Evolutionary conservation across 2,797 vertebrate species (phyloP).

Genomic region (Euphonia xanthogaster): DNA sequence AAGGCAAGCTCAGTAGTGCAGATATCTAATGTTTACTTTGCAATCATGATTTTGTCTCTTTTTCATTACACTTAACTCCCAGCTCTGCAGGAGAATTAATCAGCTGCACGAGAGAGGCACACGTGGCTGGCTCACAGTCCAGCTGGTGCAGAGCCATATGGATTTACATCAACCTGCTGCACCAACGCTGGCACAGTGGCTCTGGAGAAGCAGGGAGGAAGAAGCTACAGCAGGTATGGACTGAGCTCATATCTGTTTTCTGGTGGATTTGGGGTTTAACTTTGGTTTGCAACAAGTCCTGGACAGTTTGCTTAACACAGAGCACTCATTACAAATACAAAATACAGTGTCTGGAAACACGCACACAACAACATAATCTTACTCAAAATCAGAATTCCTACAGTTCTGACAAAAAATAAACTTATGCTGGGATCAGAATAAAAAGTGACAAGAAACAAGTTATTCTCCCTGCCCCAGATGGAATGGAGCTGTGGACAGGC

Average conservation of each 20-base stretch:
- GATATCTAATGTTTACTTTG: neutral
- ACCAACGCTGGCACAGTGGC: neutral
- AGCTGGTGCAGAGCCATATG: neutral
- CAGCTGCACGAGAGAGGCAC: neutral
- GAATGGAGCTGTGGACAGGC: neutral
- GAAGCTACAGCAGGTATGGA: neutral
- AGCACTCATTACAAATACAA: neutral
- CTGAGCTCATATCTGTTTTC: neutral
- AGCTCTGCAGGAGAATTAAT: neutral
- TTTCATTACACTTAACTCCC: neutral
- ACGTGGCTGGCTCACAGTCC: neutral
- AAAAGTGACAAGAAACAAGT: neutral
- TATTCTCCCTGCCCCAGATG: neutral
- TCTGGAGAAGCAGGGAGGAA: neutral
- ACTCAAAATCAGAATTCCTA: neutral
- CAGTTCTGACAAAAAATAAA: neutral
- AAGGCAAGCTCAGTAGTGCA: neutral
- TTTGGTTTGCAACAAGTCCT: neutral
- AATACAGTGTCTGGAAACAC: neutral
- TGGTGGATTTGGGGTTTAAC: neutral
- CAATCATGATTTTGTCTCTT: neutral
- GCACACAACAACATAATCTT: fast-evolving
- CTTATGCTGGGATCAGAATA: neutral
- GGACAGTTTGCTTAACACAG: neutral
- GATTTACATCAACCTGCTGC: neutral